phyloP scores from a whole-genome alignment of 2,797 vertebrate species.

The Mastacembelus armatus region DNA sequence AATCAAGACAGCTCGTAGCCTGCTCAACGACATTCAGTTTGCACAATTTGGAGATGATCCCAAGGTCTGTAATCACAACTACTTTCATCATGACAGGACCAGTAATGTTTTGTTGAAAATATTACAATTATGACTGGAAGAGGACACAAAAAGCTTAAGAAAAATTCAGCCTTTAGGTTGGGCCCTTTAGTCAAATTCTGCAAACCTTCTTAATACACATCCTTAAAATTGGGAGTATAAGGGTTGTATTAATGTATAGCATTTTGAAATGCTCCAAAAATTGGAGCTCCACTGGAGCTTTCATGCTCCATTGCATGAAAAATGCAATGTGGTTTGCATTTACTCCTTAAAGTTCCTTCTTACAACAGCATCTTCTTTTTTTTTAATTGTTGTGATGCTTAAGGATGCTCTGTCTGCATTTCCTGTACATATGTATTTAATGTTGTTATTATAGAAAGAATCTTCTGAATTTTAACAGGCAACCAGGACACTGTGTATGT shows the following conservation, averaged over 20 bases:
- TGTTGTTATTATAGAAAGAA: no score
- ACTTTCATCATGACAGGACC: neutral
- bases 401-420: no score
- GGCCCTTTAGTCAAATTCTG: neutral
- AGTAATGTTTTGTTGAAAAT: neutral
- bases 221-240: no score
- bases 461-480: neutral
- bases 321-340: no score
- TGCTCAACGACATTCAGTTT: conserved; percentile 92
- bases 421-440: no score
- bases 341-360: no score
- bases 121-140: neutral
- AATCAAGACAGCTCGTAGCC: conserved; percentile 93
- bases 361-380: no score
- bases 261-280: no score
- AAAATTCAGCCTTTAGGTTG: neutral
- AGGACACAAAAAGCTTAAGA: neutral
- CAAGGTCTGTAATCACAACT: conserved; percentile 82
- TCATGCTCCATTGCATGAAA: no score
- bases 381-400: no score
- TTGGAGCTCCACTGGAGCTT: no score
- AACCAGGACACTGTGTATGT: neutral
- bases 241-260: no score
- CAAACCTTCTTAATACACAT: neutral
- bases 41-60: conserved; percentile 95